Evolutionary conservation across 2,888 invertebrate genomes (phyloP).

Genomic region (Ochropleura plecta): DNA sequence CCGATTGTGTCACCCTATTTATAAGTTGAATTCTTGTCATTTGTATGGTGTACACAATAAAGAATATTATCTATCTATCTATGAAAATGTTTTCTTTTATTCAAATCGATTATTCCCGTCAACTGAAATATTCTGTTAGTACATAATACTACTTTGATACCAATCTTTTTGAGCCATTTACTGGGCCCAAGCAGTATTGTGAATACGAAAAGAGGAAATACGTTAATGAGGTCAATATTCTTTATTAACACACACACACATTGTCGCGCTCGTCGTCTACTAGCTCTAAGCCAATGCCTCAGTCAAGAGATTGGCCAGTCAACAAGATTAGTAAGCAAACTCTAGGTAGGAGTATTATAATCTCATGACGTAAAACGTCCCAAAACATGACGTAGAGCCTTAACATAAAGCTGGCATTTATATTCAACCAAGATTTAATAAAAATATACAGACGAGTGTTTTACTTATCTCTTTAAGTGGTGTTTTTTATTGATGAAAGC

Average conservation of each 20-base stretch:
- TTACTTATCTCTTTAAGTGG: too few relatives aligned
- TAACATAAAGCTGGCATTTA: too few relatives aligned
- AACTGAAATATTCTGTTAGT: neutral
- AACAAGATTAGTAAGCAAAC: slow-evolving; percentile 9
- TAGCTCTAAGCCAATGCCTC: neutral
- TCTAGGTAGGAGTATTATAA: neutral
- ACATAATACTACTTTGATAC: neutral
- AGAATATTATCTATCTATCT: too few relatives aligned
- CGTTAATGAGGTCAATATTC: neutral
- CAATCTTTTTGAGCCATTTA: neutral
- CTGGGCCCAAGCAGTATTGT: neutral
- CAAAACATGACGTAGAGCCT: neutral
- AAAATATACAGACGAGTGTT: too few relatives aligned
- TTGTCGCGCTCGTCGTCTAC: neutral
- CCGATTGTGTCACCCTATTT: too few relatives aligned
- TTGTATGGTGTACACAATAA: too few relatives aligned
- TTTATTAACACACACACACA: neutral
- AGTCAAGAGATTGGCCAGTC: neutral
- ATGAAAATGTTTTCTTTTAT: too few relatives aligned
- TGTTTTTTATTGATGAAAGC: too few relatives aligned
- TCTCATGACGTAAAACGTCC: neutral
- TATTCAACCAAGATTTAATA: too few relatives aligned
- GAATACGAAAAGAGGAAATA: neutral
- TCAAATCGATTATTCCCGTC: neutral
- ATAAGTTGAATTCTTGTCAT: too few relatives aligned